Evolutionary conservation across 2,113 vertebrate species (phyloP), one percentile per base, ranked within the genome.

Genomic region (Melanerpes aurifrons): DNA sequence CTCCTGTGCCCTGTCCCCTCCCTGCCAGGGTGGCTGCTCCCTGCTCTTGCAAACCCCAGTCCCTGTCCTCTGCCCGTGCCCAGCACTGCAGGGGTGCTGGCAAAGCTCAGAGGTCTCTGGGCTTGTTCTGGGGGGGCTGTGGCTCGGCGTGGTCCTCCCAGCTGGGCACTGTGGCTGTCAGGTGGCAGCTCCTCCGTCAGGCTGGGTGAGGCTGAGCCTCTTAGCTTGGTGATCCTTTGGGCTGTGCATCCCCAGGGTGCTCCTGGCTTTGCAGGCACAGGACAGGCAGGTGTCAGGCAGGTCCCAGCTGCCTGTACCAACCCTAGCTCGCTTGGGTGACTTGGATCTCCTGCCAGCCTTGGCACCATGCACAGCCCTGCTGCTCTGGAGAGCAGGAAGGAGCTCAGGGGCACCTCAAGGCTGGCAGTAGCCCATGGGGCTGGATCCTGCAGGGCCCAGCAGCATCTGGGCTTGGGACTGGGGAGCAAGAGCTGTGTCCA

Each of bases 371-470:
- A 11, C 4, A 4, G n/a, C 43, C 26, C 45, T 10, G 7, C 67
- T 77, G 90, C 40, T 28, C 53, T 8, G 10, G 47, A 2, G 9
- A 75, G 58, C 0, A 0, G 82, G 82, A 82, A 59, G 87, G 61
- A 86, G 85, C 86, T 53, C 29, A 0, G 72, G 89, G 40, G 21
- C 18, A 5, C 22, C 32, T 35, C 1, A 0, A n/a, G 35, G 58
- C 69, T 1, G 8, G 37, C 22, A 13, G 59, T 32, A 62, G 19
- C 48, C 72, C 6, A 1, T 62, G 20, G 86, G 93, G 63, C 62
- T 87, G 86, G 21, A 35, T 28, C n/a, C 73, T 1, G 0, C 16
- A 2, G 77, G 40, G 32, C 53, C 22, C 3, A 1, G 57, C 1
- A 0, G 35, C 15, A 24, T 6, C 18, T 40, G 54, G 59, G 37